Percentiles rank a stretch among this genome's conserved stretches.
These are phyloP conservation scores for Ophthalmolycus amberensis DNA, from an alignment of 2,113 vertebrate species.

Conservation along the genomic window DNA sequence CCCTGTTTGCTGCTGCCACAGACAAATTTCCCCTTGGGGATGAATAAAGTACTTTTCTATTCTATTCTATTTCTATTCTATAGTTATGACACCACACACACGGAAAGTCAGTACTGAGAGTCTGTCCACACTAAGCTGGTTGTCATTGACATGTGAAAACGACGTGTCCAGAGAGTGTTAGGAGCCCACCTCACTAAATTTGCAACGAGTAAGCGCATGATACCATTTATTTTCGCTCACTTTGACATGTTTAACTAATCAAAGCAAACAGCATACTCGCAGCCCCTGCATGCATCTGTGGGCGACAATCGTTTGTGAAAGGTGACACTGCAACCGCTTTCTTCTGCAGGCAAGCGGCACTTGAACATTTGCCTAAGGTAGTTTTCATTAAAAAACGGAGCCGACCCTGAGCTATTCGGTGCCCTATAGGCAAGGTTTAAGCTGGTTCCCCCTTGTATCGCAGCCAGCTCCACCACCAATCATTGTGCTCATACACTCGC, in stretches of 20 bases:
- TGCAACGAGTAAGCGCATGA: not conserved
- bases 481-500: not conserved
- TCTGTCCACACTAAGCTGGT: conserved; percentile 11
- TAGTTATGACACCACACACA: conserved; percentile 42
- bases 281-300: not conserved
- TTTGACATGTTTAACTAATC: conserved; percentile 14
- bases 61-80: too few relatives aligned
- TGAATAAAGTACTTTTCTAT: too few relatives aligned
- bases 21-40: too few relatives aligned
- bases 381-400: conserved; percentile 22
- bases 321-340: not conserved
- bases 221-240: not conserved
- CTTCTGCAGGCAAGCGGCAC: not conserved
- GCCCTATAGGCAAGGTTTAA: not conserved
- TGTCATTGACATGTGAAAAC: not conserved
- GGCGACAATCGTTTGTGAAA: not conserved
- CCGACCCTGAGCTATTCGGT: not conserved
- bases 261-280: not conserved
- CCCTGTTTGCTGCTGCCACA: too few relatives aligned
- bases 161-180: conserved; percentile 11
- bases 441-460: not conserved
- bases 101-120: conserved; percentile 21
- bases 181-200: not conserved
- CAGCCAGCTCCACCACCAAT: not conserved
- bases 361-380: conserved; percentile 2